Conservation (phyloP, 2,113 vertebrate species). For the Tyrannus savana region DNA sequence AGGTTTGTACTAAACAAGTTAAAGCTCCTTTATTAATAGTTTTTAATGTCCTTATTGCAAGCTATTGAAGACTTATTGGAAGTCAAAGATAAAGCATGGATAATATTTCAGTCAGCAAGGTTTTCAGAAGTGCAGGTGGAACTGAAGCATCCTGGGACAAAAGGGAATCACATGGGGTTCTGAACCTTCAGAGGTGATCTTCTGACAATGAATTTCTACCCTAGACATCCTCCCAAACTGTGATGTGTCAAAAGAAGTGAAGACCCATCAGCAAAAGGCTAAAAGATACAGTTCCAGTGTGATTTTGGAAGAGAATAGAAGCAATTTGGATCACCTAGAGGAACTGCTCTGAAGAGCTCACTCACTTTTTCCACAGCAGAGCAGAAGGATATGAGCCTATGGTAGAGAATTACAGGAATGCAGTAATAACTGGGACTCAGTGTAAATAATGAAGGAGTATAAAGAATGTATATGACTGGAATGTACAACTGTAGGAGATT, state of each 20-base stretch:
- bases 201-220: not conserved
- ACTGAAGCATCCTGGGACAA: not conserved
- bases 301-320: not conserved
- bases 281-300: not conserved
- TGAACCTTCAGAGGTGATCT: not conserved
- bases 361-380: not conserved
- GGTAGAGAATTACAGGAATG: not conserved
- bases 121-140: not conserved
- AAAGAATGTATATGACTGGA: conserved; percentile 18
- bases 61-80: not conserved
- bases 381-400: not conserved
- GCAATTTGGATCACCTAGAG: not conserved
- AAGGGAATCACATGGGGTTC: accelerated
- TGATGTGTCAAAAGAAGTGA: not conserved
- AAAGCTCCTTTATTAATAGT: not conserved
- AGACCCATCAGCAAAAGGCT: not conserved
- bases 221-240: not conserved
- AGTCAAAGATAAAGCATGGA: not conserved
- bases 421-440: not conserved
- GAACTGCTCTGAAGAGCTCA: not conserved
- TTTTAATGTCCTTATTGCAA: not conserved
- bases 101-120: not conserved
- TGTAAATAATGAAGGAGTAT: not conserved
- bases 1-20: not conserved
- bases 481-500: not conserved